Conservation (phyloP, 2,113 vertebrate genomes). For the Eublepharis macularius region DNA sequence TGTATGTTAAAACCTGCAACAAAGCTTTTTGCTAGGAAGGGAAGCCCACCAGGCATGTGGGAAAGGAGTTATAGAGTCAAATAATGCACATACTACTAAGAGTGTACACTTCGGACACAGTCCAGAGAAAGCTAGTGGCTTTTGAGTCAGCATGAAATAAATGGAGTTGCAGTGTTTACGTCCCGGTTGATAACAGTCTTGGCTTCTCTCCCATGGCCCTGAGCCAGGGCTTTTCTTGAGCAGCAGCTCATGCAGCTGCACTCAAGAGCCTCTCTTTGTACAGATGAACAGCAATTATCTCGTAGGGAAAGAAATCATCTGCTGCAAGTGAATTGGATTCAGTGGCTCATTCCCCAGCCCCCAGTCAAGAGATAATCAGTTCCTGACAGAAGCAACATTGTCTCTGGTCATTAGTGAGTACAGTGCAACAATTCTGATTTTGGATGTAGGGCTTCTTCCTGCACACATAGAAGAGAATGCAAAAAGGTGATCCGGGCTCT, state of each 20-base stretch:
- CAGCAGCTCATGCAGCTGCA: not conserved
- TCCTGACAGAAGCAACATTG: no score
- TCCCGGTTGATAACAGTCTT: not conserved
- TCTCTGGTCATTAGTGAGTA: not conserved
- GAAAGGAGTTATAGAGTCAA: no score
- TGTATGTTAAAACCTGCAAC: no score
- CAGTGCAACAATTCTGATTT: not conserved
- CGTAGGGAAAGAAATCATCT: not conserved
- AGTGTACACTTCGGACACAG: no score
- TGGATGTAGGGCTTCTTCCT: not conserved
- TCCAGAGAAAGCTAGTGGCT: no score
- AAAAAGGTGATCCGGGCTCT: not conserved
- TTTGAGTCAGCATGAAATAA: no score
- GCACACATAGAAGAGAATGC: not conserved
- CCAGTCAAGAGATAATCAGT: not conserved
- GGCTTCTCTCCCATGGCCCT: not conserved
- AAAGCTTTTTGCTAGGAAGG: no score
- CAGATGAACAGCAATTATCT: not conserved
- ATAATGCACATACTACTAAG: no score
- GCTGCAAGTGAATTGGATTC: not conserved
- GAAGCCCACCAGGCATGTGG: no score
- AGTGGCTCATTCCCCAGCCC: not conserved
- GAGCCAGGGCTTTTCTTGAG: not conserved
- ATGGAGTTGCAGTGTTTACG: no score
- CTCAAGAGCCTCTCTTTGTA: not conserved